These are phyloP conservation scores for Sphenodon punctatus DNA, from an alignment of 2,797 vertebrate species.

Conservation along the genomic window DNA sequence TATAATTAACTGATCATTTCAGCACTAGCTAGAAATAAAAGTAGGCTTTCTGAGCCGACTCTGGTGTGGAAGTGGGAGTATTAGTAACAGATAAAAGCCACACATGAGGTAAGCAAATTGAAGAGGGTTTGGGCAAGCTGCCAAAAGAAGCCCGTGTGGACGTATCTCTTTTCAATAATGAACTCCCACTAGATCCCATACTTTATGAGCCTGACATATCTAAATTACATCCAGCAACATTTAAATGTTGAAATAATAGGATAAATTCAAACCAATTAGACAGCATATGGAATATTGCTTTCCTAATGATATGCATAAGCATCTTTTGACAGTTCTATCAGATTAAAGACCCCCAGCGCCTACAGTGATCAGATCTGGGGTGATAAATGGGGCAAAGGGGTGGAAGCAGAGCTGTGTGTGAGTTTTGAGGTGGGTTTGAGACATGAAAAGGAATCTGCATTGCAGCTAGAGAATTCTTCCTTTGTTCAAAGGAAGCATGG, in stretches of 20 bases:
- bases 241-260: conserved; percentile 70
- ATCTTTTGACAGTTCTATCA: conserved; percentile 59
- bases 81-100: not conserved
- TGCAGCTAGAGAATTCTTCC: conserved; percentile 45
- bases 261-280: conserved; percentile 69
- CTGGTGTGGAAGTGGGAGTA: conserved; percentile 25
- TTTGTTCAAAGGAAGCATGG: conserved; percentile 45
- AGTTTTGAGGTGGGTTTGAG: conserved; percentile 39
- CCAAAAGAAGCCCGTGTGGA: conserved; percentile 49
- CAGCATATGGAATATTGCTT: conserved; percentile 61
- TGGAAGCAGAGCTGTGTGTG: not conserved
- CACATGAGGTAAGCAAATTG: conserved; percentile 28
- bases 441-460: conserved; percentile 50
- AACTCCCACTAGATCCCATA: conserved; percentile 64
- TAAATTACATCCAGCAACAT: conserved; percentile 67
- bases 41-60: conserved; percentile 10
- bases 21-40: conserved; percentile 6
- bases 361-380: not conserved
- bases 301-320: conserved; percentile 57
- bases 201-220: conserved; percentile 67
- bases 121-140: conserved; percentile 18
- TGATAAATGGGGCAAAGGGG: conserved; percentile 15
- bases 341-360: conserved; percentile 48
- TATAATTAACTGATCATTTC: too few relatives aligned
- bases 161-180: conserved; percentile 51